phyloP scores from a whole-genome alignment of 2,797 vertebrate species.

The Leptodactylus fallax region DNA sequence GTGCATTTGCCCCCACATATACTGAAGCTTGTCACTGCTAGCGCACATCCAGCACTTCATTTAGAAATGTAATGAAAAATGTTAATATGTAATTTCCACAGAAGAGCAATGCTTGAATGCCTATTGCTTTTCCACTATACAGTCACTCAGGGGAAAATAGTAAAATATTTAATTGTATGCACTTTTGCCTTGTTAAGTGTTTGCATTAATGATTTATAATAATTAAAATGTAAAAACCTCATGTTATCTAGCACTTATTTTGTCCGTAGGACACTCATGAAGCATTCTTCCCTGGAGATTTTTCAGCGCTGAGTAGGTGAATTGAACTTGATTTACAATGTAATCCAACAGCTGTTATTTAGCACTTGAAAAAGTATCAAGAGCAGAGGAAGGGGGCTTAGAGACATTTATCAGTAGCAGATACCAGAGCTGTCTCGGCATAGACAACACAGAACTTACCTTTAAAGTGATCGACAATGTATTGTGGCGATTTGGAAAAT shows the following conservation, averaged over 20 bases:
- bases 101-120: constrained; percentile 37
- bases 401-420: background rate
- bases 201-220: constrained; percentile 56
- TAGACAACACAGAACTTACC: background rate
- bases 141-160: constrained; percentile 41
- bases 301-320: constrained; percentile 17
- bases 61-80: constrained; percentile 34
- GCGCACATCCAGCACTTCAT: background rate
- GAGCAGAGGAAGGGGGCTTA: constrained; percentile 5
- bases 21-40: background rate
- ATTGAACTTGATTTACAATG: constrained; percentile 50
- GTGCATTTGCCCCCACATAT: background rate
- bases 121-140: constrained; percentile 26
- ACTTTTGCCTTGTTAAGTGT: constrained; percentile 48
- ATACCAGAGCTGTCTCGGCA: background rate
- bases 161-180: constrained; percentile 46
- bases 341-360: constrained; percentile 52
- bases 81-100: constrained; percentile 29
- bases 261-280: constrained; percentile 42
- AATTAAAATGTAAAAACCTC: constrained; percentile 56
- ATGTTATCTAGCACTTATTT: constrained; percentile 45
- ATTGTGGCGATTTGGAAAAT: constrained; percentile 9
- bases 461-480: constrained; percentile 20
- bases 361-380: constrained; percentile 35
- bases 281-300: constrained; percentile 38